These are phyloP conservation scores for Dyspetes luteomarginatus DNA, from an alignment of 2,888 invertebrate species.

Conservation along the genomic window DNA sequence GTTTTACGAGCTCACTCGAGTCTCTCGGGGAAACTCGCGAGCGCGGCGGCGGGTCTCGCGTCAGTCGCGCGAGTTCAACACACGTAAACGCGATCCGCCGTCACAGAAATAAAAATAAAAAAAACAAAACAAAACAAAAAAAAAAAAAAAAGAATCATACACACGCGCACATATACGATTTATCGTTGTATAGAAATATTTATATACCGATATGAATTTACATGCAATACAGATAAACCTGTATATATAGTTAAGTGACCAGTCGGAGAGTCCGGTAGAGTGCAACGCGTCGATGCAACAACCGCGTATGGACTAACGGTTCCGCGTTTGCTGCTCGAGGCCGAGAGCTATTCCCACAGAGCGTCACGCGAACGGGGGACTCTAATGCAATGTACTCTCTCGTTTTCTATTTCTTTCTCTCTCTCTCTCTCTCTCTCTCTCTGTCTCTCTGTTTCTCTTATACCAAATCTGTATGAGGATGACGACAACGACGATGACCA, in stretches of 20 bases:
- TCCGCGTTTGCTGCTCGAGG: constrained; percentile 45
- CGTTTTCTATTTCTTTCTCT: not conserved
- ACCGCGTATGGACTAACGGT: constrained; percentile 59
- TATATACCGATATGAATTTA: too few species aligned
- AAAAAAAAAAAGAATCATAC: not conserved
- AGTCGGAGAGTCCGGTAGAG: not conserved
- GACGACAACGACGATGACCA: not conserved
- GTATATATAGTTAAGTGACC: not conserved
- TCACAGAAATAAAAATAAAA: not conserved
- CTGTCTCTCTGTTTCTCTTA: not conserved
- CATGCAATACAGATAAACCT: too few species aligned
- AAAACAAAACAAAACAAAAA: not conserved
- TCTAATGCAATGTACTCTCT: constrained; percentile 39
- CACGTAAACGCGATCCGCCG: not conserved
- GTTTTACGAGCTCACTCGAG: constrained; percentile 5
- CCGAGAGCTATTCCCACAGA: constrained; percentile 41
- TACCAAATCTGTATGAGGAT: not conserved
- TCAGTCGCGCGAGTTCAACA: constrained; percentile 31
- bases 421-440: constrained; percentile 14
- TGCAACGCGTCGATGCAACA: constrained; percentile 54
- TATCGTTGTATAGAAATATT: too few species aligned
- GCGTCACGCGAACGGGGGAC: constrained; percentile 43
- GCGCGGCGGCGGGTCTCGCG: constrained; percentile 18
- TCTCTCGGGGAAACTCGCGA: constrained; percentile 19
- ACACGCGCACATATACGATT: not conserved